Base-by-base conservation (phyloP, 2,113 vertebrate genomes). In the Prionailurus bengalensis region DNA sequence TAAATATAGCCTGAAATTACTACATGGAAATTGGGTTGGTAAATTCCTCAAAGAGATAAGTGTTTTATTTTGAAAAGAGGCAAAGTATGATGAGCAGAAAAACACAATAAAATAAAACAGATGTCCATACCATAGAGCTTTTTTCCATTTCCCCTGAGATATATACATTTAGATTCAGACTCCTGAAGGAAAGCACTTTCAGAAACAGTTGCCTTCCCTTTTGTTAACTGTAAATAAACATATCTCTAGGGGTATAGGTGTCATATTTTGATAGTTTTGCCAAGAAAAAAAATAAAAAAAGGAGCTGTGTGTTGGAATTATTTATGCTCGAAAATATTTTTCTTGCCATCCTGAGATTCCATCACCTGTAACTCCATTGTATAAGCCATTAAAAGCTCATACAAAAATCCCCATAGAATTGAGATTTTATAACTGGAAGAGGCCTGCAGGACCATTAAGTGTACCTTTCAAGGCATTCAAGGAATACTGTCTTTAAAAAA, bases 131-230 rank as follows among this genome's bases (percentile, higher is more conserved):
- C 17, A 21, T 31, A 66, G 42, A 89, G 48, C 3, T 89, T 66
- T 93, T 89, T 12, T 71, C 12, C 1, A 68, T 82, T 55, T 78
- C 51, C 33, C 73, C 42, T 92, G 71, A 96, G 36, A 76, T 51
- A 33, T 3, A 33, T 29, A 31, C 12, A 45, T 33, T 93, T 73
- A 80, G 27, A 82, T 61, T 90, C 61, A 71, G 31, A 85, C 85
- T 86, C 78, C 82, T 91, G 33, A 95, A 89, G 48, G 21, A 53
- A 63, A 91, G 73, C 13, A 79, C n/a, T 96, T 97, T 95, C 29
- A 95, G 42, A 92, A 94, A 82, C 23, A 90, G 12, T 80, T 88
- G 13, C 10, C 12, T 92, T 91, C 27, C 17, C 13, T 93, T 89
- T 83, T 63, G 14, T 79, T 82, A 71, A 94, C 33, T 78, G 8